Conservation (phyloP, 1,140 invertebrate genomes). For the Drosophila sechellia region DNA sequence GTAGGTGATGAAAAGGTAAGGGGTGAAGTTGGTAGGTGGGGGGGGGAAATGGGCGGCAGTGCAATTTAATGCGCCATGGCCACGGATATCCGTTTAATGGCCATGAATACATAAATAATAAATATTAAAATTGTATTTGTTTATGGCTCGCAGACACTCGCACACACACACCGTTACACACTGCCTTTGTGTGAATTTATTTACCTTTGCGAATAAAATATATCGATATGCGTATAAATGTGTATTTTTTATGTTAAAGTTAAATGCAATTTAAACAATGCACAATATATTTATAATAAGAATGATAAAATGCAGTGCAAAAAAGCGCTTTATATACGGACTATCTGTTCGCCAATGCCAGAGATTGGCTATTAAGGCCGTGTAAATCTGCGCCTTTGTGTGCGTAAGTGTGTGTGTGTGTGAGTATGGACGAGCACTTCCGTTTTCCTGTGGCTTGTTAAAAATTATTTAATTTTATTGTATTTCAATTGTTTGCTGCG, state of each 20-base stretch:
- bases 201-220: constrained; percentile 80
- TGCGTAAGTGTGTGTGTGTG: background rate
- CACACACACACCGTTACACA: constrained; percentile 56
- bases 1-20: constrained; percentile 1
- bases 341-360: constrained; percentile 51
- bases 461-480: constrained; percentile 81
- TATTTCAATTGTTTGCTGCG: constrained; percentile 75
- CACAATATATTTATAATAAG: constrained; percentile 73
- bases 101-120: constrained; percentile 82
- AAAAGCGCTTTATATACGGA: constrained; percentile 32
- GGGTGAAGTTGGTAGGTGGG: background rate
- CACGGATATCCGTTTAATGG: constrained; percentile 82
- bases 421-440: constrained; percentile 47
- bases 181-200: constrained; percentile 63
- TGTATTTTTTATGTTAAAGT: constrained; percentile 47
- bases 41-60: constrained; percentile 2
- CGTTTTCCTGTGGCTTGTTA: constrained; percentile 78
- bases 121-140: constrained; percentile 82
- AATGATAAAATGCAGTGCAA: constrained; percentile 65
- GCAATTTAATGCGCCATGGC: constrained; percentile 79
- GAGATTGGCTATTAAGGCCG: constrained; percentile 67
- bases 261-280: constrained; percentile 81
- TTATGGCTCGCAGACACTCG: constrained; percentile 59
- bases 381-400: constrained; percentile 14
- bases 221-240: constrained; percentile 34